Evolutionary conservation across 2,888 invertebrate species (phyloP), one percentile per base, ranked within the genome.

Genomic region (Philereme vetulata): DNA sequence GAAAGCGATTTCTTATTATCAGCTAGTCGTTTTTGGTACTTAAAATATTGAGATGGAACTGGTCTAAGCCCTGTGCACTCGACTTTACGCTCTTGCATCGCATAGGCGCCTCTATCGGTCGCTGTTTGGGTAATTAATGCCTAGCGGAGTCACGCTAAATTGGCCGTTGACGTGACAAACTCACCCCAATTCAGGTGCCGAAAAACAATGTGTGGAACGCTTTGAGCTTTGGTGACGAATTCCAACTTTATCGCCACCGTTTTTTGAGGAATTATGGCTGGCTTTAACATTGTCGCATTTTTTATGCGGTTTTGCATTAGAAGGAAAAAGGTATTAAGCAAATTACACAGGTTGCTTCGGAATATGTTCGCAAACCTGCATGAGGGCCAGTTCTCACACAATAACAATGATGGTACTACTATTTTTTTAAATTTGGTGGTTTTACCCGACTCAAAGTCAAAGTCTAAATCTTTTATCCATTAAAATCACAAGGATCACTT

Each of bases 61-160:
- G n/a, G 8, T 44, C 43, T 51, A 10, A 40, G 43, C 5, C 8
- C 34, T 45, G 40, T 44, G 40, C 21, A 49, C 40, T 32, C 47
- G 36, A 38, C 48, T 36, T 46, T 48, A 55, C 38, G 21, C 32
- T 51, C 11, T 43, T 51, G 47, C 40, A 11, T 53, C 34, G 36
- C 40, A 56, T 50, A 50, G 49, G 44, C 33, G 59, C 71, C 58
- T 72, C 72, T 66, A 72, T 74, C 67, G 66, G 64, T 65, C 59
- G 70, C 56, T 68, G 67, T 71, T 77, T 72, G 71, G 72, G 71
- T 78, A 78, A 79, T 80, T 76, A 77, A 79, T 77, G 71, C 66
- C 60, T 65, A 71, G 69, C 70, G 48, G 51, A 65, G 69, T 65
- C 64, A 61, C 52, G 66, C 52, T 60, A 67, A 70, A 67, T 70